Base-by-base conservation (phyloP, 2,888 invertebrate species). In the Lepidonotus clava region DNA sequence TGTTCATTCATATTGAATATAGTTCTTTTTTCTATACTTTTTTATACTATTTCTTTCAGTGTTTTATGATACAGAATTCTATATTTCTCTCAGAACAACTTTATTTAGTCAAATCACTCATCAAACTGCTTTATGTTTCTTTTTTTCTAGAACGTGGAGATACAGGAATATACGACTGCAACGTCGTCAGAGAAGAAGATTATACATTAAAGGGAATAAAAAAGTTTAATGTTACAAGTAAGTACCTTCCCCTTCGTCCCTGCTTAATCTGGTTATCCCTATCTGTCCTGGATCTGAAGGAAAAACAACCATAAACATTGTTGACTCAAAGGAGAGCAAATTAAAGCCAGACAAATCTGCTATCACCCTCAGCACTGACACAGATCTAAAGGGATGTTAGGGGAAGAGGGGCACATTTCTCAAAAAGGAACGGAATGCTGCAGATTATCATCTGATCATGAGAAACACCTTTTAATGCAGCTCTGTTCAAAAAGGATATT, bases 211-310 rank as follows among this genome's bases (percentile, higher is more conserved):
- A 80, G 14, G 88, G 88, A 14, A 87, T 85, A 28, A 85, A 88
- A 36, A 87, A 87, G 32, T 88, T 88, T 76, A 88, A 88, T 41
- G 87, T 88, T 0, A 88, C 88, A 66, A 85, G 88, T 88, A 85
- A 88, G 88, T 87, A 83, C 46, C 21, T 61, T 2, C 2, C 53
- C 53, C 18, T 24, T 8, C 53, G 46, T 53, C 53, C n/a, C 18
- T 11, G 2, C 21, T 24, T 46, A 46, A 46, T 24, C 8, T 46
- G 46, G 46, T 46, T 46, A 46, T 8, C 46, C 18, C 46, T 18
- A 46, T 46, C 46, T 46, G 46, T 46, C 46, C 46, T n/a, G 46
- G 46, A 46, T 46, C 8, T 46, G 46, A 46, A 71, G n/a, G 36
- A 21, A 38, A 71, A 34, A 34, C 34, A 71, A 34, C 18, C 71